Conservation (phyloP, 2,113 vertebrate genomes). For the Aviceda subcristata region DNA sequence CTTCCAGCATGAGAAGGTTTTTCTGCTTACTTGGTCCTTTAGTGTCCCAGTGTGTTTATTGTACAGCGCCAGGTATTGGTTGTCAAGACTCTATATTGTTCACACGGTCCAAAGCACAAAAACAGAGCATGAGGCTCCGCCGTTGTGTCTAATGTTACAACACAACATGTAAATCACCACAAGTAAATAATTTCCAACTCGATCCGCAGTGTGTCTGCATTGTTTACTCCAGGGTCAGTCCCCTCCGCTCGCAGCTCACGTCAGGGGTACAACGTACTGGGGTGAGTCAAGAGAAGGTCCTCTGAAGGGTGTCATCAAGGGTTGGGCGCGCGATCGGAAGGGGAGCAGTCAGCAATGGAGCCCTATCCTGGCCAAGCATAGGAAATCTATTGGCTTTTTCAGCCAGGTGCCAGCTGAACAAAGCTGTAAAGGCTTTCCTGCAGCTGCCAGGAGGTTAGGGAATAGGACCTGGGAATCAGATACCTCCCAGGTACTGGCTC, state of each 20-base stretch:
- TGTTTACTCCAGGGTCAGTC: background rate
- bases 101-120: constrained; percentile 63
- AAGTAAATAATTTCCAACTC: constrained; percentile 65
- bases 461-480: background rate
- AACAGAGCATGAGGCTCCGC: constrained; percentile 49
- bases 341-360: background rate
- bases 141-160: constrained; percentile 15
- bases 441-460: background rate
- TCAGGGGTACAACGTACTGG: background rate
- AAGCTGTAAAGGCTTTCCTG: background rate
- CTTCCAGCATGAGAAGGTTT: constrained; percentile 51
- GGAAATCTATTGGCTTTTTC: background rate
- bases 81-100: constrained; percentile 8
- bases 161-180: constrained; percentile 1
- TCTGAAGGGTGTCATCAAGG: background rate
- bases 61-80: constrained; percentile 10
- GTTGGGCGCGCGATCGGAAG: background rate
- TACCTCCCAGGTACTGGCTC: background rate
- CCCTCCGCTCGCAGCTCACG: background rate
- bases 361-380: background rate
- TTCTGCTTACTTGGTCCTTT: constrained; percentile 9
- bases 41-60: background rate
- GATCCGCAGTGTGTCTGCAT: background rate
- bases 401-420: background rate
- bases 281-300: background rate